Conservation (phyloP, 1,140 invertebrate genomes). For the Caenorhabditis briggsae region DNA sequence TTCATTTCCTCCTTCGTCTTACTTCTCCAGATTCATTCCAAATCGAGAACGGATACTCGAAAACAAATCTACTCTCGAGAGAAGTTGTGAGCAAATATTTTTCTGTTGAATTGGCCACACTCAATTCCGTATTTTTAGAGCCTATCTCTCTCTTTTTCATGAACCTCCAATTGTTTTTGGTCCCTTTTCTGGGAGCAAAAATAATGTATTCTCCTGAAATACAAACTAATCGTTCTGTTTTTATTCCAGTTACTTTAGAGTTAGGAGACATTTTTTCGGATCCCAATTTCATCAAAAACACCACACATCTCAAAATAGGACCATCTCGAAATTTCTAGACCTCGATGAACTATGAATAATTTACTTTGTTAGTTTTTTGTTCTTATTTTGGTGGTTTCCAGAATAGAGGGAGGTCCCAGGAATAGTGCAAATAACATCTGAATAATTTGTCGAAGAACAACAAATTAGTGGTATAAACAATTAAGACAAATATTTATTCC, state of each 20-base stretch:
- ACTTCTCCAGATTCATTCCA: not conserved
- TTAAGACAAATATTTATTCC: constrained; percentile 5
- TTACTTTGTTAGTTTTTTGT: no score
- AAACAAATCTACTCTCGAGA: not conserved
- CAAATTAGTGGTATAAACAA: constrained; percentile 2
- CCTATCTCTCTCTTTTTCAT: not conserved
- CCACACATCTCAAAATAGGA: not conserved
- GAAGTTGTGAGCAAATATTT: constrained; percentile 11
- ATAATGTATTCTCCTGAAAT: not conserved
- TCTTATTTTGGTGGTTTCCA: no score
- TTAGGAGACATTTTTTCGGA: no score
- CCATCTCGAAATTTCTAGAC: no score
- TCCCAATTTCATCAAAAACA: no score
- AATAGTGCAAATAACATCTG: no score
- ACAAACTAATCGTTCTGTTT: not conserved
- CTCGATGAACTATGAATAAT: no score
- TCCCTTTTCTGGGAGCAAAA: not conserved
- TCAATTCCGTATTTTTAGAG: not conserved
- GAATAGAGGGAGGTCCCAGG: not conserved
- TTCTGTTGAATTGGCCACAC: not conserved
- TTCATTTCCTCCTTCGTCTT: constrained; percentile 5
- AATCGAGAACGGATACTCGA: constrained; percentile 4
- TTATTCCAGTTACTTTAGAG: no score
- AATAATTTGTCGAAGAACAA: not conserved
- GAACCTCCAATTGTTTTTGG: not conserved